Evolutionary conservation across 1,140 invertebrate species (phyloP), one percentile per base, ranked within the genome.

Genomic region (Drosophila ficusphila): DNA sequence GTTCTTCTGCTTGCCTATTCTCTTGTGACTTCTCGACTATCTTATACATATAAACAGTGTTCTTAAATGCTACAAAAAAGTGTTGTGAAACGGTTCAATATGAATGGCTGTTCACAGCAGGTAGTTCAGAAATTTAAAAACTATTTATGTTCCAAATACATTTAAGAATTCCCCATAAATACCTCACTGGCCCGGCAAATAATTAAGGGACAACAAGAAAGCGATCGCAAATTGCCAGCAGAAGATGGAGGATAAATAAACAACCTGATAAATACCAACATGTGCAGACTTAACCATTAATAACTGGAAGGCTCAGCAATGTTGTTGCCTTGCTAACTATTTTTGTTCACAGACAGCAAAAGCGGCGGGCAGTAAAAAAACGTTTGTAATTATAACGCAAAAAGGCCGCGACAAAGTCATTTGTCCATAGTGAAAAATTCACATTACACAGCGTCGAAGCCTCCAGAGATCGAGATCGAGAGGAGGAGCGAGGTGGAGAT

Each of bases 391-490:
- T 86, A 86, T 86, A 82, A 85, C 81, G 77, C 82, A 77, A 88
- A 86, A 86, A 86, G 78, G 52, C 82, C 69, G 82, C 81, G 81
- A 86, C 81, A 86, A 88, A 86, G 77, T 86, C 81, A 86, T 86
- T 86, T 88, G 82, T 86, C 82, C 82, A 75, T 77, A 70, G 69
- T 88, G 82, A 86, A 82, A 82, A 86, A 88, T 88, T 69, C 82
- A 67, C 82, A 81, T 88, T 88, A 70, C 69, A 74, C 33, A 49
- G 29, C 29, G 12, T 9, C 4, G 56, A 29, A 25, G 46, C 19
- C 41, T 42, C 27, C 14, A 33, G 54, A 79, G 51, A 56, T 44
- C 54, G 69, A 18, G 31, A 47, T 16, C 21, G 48, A 61, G 68
- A 47, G 3, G 41, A 23, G 41, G 42, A 14, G 2, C 2, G 65